Conservation (phyloP, 2,113 vertebrate genomes). For the Heptranchias perlo region DNA sequence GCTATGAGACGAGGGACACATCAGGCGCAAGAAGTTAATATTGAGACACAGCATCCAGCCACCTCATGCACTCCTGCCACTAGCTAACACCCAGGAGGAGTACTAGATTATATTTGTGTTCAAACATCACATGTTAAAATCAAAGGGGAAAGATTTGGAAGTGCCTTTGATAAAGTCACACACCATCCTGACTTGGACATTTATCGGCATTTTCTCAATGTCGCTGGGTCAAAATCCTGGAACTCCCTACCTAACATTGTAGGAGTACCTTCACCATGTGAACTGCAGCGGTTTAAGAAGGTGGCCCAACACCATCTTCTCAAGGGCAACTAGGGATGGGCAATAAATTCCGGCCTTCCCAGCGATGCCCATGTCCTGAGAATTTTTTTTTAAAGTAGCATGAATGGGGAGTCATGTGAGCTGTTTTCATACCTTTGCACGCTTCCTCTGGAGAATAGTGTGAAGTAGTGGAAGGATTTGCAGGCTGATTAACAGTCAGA, state of each 20-base stretch:
- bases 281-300: not conserved
- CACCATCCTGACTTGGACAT: not conserved
- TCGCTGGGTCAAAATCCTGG: not conserved
- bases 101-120: not conserved
- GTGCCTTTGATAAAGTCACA: not conserved
- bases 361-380: not conserved
- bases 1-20: not conserved
- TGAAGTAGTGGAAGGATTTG: not conserved
- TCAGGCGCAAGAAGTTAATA: not conserved
- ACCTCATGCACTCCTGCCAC: not conserved
- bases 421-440: not conserved
- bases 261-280: no score
- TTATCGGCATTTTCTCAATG: no score
- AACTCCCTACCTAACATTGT: not conserved
- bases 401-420: not conserved
- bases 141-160: not conserved
- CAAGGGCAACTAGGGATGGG: not conserved
- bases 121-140: not conserved
- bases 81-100: not conserved
- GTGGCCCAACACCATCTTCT: not conserved
- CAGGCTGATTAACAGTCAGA: no score
- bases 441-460: not conserved
- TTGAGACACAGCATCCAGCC: not conserved
- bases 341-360: not conserved
- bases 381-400: not conserved